Evolutionary conservation across 2,113 vertebrate genomes (phyloP).

Genomic region (Siniperca knerii): DNA sequence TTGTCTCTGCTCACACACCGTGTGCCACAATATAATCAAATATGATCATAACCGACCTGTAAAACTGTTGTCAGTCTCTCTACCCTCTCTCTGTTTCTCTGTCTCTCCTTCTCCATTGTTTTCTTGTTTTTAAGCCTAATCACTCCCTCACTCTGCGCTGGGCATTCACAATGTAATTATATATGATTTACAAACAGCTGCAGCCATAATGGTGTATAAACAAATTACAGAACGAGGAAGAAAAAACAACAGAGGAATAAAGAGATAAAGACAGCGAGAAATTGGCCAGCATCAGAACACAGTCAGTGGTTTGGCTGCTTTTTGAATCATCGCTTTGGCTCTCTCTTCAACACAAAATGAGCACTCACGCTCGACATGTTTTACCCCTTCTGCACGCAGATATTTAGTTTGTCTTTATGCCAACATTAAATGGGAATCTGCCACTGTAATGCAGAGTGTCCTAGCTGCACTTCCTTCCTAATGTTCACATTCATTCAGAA

Average conservation of each 20-base stretch:
- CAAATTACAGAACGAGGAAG: constrained; percentile 67
- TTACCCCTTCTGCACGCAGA: constrained; percentile 64
- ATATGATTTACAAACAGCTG: constrained; percentile 83
- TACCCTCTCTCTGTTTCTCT: not conserved
- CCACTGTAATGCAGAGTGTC: constrained; percentile 48
- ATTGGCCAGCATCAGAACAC: constrained; percentile 54
- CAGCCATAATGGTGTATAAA: constrained; percentile 76
- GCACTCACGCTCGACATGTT: constrained; percentile 48
- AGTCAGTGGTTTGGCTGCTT: constrained; percentile 65
- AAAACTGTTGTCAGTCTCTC: constrained; percentile 38
- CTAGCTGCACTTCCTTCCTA: constrained; percentile 34
- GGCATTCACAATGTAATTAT: constrained; percentile 78
- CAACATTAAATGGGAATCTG: constrained; percentile 58
- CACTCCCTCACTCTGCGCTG: constrained; percentile 57
- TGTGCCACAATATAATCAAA: constrained; percentile 59
- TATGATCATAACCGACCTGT: constrained; percentile 67
- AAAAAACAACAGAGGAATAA: constrained; percentile 50
- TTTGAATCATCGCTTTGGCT: constrained; percentile 71
- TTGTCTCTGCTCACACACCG: constrained; percentile 48
- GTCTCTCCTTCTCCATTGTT: constrained; percentile 39
- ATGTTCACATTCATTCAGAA: constrained; percentile 45
- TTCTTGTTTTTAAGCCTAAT: constrained; percentile 61
- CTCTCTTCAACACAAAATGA: constrained; percentile 58
- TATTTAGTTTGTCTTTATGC: constrained; percentile 64
- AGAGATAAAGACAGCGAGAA: constrained; percentile 66